Base-by-base conservation (phyloP, 2,888 invertebrate species). In the Globia sparganii region DNA sequence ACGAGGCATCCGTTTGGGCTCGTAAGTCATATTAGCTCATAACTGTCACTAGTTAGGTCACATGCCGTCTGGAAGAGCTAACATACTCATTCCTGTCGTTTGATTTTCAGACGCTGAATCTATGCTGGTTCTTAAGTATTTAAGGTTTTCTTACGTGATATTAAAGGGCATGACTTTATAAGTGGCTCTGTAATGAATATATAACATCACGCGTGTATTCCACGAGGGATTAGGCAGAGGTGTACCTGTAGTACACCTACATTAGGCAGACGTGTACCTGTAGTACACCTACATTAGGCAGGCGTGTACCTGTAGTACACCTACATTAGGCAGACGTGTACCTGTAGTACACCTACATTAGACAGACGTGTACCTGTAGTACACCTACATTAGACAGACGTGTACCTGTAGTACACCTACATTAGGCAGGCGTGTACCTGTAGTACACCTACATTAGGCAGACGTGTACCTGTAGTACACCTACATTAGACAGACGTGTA, bases 1-100 rank as follows among this genome's bases (percentile, higher is more conserved):
- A 84, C 86, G 83, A 85, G 69, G 77, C 56, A 43, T 82, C 83
- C 78, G 78, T 72, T 75, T 34, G 40, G 31, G 83, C 69, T 72
- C 86, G 64, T 84, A 82, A 85, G 83, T 84, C 83, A 86, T 78
- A 68, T 62, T 70, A 78, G 40, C 64, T 83, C 86, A 69, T 86
- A 75, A 86, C 86, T 86, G 84, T 86, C 83, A 46, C 28, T 62
- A 67, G 72, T 74, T 59, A 81, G 82, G 83, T 78, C 72, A 58
- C 70, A 61, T 56, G 11, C 46, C 83, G 70, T 40, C 86, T 72
- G 69, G 46, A 18, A 53, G 56, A 66, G 34, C 86, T 78, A 31
- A 49, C 83, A 72, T 84, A 75, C 64, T 82, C 72, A 84, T 72
- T 40, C 11, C 25, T 53, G 68, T 49, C 66, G 53, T 59, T n/a